Evolutionary conservation across 2,113 vertebrate species (phyloP).

Genomic region (Lutjanus erythropterus): DNA sequence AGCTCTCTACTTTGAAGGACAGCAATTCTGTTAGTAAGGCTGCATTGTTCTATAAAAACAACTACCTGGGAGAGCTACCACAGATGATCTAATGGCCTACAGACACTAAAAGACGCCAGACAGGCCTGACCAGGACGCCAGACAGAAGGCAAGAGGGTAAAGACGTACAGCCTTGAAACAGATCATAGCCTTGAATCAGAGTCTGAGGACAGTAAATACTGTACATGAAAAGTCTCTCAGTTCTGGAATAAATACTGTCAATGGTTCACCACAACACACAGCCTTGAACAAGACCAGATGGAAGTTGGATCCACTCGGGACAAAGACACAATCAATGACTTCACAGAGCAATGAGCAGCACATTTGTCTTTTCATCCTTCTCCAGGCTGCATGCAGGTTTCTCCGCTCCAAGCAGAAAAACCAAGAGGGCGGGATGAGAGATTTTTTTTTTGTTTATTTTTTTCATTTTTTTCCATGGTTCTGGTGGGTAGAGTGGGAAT

Average conservation of each 20-base stretch:
- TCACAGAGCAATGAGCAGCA: slow-evolving; percentile 72
- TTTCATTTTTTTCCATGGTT: slow-evolving; percentile 48
- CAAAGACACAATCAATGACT: slow-evolving; percentile 65
- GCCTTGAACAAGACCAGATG: slow-evolving; percentile 54
- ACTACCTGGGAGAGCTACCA: slow-evolving; percentile 42
- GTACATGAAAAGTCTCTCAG: slow-evolving; percentile 30
- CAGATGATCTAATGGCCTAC: slow-evolving; percentile 39
- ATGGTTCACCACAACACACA: slow-evolving; percentile 65
- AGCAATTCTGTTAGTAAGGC: slow-evolving; percentile 55
- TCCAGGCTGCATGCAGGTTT: slow-evolving; percentile 80
- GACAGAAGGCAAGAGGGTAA: slow-evolving; percentile 72
- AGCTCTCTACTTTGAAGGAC: slow-evolving; percentile 44
- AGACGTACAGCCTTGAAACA: slow-evolving; percentile 55
- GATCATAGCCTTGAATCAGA: slow-evolving; percentile 52
- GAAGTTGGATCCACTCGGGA: slow-evolving; percentile 53
- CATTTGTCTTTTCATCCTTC: slow-evolving; percentile 67
- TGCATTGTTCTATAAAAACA: slow-evolving; percentile 58
- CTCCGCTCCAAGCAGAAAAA: slow-evolving; percentile 61
- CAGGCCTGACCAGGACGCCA: slow-evolving; percentile 43
- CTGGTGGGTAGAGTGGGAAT: slow-evolving; percentile 58
- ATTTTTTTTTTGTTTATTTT: slow-evolving; percentile 18
- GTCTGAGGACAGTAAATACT: slow-evolving; percentile 60
- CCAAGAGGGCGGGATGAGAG: slow-evolving; percentile 55
- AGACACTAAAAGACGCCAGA: slow-evolving; percentile 41
- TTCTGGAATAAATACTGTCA: slow-evolving; percentile 70